These are phyloP conservation scores for Axea sp. DNA, from an alignment of 2,888 invertebrate genomes.

Conservation along the genomic window DNA sequence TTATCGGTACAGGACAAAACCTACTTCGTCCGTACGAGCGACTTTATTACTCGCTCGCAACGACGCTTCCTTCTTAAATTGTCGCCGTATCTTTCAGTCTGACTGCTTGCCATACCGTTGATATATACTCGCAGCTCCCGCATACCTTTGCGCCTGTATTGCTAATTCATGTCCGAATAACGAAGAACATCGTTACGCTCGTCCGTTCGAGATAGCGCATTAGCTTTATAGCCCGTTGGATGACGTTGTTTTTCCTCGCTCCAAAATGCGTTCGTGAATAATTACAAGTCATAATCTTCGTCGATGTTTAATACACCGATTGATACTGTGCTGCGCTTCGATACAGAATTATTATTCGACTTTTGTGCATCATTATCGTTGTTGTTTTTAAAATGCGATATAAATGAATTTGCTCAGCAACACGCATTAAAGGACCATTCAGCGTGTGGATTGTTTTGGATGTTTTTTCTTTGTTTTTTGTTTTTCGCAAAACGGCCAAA, in stretches of 20 bases:
- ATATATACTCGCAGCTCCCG: conserved; percentile 46
- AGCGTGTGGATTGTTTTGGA: too few species aligned
- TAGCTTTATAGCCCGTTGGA: conserved; percentile 44
- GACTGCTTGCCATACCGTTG: conserved; percentile 48
- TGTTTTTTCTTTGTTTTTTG: too few species aligned
- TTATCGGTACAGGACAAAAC: conserved; percentile 78
- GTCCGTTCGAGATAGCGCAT: conserved; percentile 45
- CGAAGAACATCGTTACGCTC: conserved; percentile 55
- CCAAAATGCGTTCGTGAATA: conserved; percentile 38
- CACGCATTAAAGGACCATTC: too few species aligned
- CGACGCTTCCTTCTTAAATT: conserved; percentile 69
- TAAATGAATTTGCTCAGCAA: too few species aligned
- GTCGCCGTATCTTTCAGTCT: conserved; percentile 57
- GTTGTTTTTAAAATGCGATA: too few species aligned
- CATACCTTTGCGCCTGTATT: conserved; percentile 55
- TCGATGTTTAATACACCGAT: conserved; percentile 33
- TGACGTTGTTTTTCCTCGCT: conserved; percentile 31
- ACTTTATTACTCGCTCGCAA: conserved; percentile 78
- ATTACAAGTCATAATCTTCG: conserved; percentile 30
- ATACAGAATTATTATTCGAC: background rate
- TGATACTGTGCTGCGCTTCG: background rate
- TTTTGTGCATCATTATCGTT: too few species aligned
- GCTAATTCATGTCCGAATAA: conserved; percentile 59
- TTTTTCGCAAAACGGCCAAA: too few species aligned
- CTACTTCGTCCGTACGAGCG: conserved; percentile 73